A percentile compares a stretch with the other conserved stretches of the same genome.
These are phyloP conservation scores for Oligia fasciuncula DNA, from an alignment of 2,888 invertebrate species.

Conservation along the genomic window DNA sequence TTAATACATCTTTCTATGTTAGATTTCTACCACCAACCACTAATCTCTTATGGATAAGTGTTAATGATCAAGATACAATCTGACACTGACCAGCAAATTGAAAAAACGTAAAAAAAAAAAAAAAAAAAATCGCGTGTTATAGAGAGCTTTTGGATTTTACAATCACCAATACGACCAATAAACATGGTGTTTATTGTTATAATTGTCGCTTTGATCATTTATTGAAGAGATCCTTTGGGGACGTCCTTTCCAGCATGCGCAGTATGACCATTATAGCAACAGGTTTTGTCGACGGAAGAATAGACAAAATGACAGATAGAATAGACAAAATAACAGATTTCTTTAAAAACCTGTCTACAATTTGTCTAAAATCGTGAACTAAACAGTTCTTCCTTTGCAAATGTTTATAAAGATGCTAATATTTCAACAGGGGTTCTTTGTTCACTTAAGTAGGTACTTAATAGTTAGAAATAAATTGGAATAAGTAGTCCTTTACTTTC, in stretches of 20 bases:
- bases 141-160: background rate
- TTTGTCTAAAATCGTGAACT: background rate
- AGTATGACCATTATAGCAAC: background rate
- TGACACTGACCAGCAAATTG: too few relatives aligned
- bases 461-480: background rate
- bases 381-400: background rate
- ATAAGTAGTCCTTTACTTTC: conserved; percentile 19
- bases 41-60: too few relatives aligned
- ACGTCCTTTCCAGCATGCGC: background rate
- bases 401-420: background rate
- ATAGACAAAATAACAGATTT: too few relatives aligned
- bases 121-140: too few relatives aligned
- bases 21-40: too few relatives aligned
- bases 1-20: too few relatives aligned
- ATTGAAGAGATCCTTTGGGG: background rate
- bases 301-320: too few relatives aligned
- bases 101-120: too few relatives aligned
- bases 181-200: background rate
- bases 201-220: background rate
- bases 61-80: too few relatives aligned
- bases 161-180: background rate
- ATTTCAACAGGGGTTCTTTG: background rate
- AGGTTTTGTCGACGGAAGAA: too few relatives aligned
- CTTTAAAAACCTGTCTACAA: background rate
- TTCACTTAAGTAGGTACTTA: background rate